A percentile compares a stretch with the other conserved stretches of the same genome.
phyloP scores from a whole-genome alignment of 1,140 invertebrate species.

The Theocolax elegans region DNA sequence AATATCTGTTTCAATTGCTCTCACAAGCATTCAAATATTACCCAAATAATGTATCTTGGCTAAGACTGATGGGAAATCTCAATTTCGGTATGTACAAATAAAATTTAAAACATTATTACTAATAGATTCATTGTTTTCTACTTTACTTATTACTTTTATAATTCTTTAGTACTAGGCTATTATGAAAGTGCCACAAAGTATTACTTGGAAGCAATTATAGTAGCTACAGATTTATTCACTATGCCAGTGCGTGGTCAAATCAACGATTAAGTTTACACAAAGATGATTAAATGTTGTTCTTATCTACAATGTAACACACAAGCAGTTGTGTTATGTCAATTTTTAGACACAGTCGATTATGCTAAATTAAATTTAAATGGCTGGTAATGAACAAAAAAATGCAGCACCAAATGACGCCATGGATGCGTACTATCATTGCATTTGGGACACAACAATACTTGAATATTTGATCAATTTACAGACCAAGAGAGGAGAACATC shows the following conservation, averaged over 20 bases:
- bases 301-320: constrained; percentile 88
- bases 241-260: too few species aligned
- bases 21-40: too few species aligned
- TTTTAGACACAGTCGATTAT: constrained; percentile 93
- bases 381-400: constrained; percentile 65
- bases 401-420: constrained; percentile 76
- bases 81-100: constrained; percentile 82
- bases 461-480: too few species aligned
- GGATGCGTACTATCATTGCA: too few species aligned
- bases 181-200: constrained; percentile 84
- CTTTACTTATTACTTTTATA: too few species aligned
- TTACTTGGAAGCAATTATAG: too few species aligned
- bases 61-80: too few species aligned
- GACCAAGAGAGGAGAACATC: too few species aligned
- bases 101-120: constrained; percentile 48
- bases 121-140: too few species aligned
- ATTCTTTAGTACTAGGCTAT: constrained; percentile 75
- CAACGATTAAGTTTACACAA: constrained; percentile 81
- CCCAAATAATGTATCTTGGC: constrained; percentile 80
- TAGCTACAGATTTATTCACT: too few species aligned
- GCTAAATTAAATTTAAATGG: constrained; percentile 89
- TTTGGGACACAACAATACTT: too few species aligned
- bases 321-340: too few species aligned
- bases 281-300: constrained; percentile 92
- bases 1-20: constrained; percentile 75